These are phyloP conservation scores for Caprella mutica DNA, from an alignment of 2,888 invertebrate genomes.

Conservation along the genomic window DNA sequence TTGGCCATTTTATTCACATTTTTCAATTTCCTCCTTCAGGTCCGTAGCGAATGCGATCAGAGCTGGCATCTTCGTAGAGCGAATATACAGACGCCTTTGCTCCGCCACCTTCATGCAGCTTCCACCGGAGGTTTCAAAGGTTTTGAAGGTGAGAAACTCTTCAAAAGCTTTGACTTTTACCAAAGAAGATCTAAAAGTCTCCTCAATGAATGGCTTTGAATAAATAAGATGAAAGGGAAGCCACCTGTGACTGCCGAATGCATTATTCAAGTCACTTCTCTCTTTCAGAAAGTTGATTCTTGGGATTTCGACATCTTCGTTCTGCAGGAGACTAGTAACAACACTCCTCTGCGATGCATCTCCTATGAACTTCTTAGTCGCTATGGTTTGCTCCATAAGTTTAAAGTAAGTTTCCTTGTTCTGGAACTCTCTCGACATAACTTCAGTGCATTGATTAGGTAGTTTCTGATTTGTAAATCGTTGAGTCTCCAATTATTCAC, in stretches of 20 bases:
- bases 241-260: too few species aligned
- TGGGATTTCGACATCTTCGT: slow-evolving; percentile 93
- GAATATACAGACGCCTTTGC: slow-evolving; percentile 66
- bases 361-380: slow-evolving; percentile 88
- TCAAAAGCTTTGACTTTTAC: neutral
- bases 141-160: slow-evolving; percentile 59
- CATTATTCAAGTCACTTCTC: neutral
- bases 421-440: neutral
- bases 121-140: slow-evolving; percentile 71
- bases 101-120: slow-evolving; percentile 63
- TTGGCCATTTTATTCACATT: too few species aligned
- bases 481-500: too few species aligned
- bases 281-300: slow-evolving; percentile 64
- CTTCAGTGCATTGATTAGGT: too few species aligned
- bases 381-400: slow-evolving; percentile 90
- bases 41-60: slow-evolving; percentile 92
- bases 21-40: slow-evolving; percentile 61
- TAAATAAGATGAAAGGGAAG: too few species aligned
- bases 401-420: slow-evolving; percentile 54
- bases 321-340: slow-evolving; percentile 69
- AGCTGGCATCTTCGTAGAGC: slow-evolving; percentile 91
- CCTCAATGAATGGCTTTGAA: too few species aligned
- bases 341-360: slow-evolving; percentile 80
- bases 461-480: too few species aligned
- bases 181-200: too few species aligned